Evolutionary conservation across 2,888 invertebrate genomes (phyloP), one percentile per base, ranked within the genome.

Genomic region (Aphodius sticticus): DNA sequence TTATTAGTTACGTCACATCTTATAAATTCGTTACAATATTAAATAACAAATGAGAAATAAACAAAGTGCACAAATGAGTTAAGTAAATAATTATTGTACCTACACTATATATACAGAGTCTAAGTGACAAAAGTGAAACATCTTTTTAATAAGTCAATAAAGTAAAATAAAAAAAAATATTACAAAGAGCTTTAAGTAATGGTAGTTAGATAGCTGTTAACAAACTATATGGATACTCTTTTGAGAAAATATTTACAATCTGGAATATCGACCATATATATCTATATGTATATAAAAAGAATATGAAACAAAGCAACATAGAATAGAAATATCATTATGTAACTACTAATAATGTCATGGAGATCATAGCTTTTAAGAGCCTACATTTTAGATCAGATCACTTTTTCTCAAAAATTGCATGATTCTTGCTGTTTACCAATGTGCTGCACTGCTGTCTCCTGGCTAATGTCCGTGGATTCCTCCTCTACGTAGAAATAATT

Each of bases 31-130:
- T 53, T 53, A 53, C 53, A 83, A 87, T 86, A 87, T 87, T 87
- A 87, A 87, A 87, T 87, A 88, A 88, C 87, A 87, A 87, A 86
- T 84, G 53, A 53, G 53, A 53, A 84, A 84, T 84, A 83, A 86
- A 86, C 85, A 86, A 86, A 84, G 86, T 86, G 85, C 84, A 84
- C 84, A 81, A 82, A 78, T 84, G 53, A 53, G 12, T 53, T 53
- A 76, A 81, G 53, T 69, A 79, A 69, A 70, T 77, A 26, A 26
- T 26, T 26, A 26, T 72, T 71, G 35, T 75, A 78, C 69, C n/a
- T 26, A 76, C 74, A 77, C 12, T 35, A 74, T 74, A n/a, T 74
- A 35, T 74, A 74, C 74, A 53, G 53, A 0, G 53, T 53, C 53
- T 53, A 9, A 26, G 26, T 26, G 26, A 26, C 26, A 26, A 72